Evolutionary conservation across 2,888 invertebrate species (phyloP).

Genomic region (Boloria euphrosyne): DNA sequence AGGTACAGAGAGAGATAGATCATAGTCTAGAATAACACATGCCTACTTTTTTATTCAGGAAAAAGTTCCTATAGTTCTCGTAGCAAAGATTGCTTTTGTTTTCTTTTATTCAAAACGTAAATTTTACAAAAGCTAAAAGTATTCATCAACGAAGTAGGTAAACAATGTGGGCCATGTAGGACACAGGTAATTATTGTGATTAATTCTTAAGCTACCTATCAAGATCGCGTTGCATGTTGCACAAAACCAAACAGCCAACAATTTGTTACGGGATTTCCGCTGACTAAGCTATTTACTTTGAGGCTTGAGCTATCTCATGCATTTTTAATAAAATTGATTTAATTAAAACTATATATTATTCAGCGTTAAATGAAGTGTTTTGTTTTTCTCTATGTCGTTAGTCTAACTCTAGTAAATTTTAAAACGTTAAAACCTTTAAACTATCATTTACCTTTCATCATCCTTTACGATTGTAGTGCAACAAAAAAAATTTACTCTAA

Average conservation of each 20-base stretch:
- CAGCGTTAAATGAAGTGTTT: no score
- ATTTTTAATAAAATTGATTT: not conserved
- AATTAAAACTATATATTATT: no score
- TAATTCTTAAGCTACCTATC: constrained; percentile 18
- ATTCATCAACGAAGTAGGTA: not conserved
- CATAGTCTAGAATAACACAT: no score
- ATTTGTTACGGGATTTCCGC: constrained; percentile 26
- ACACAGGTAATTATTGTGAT: constrained; percentile 18
- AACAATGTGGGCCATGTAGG: constrained; percentile 5
- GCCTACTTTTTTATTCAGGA: no score
- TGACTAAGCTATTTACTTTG: constrained; percentile 26
- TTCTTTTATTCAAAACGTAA: no score
- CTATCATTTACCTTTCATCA: no score
- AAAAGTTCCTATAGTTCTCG: no score
- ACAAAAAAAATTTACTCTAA: not conserved
- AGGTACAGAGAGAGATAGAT: no score
- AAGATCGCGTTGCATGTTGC: constrained; percentile 36
- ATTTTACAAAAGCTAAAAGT: not conserved
- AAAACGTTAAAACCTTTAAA: not conserved
- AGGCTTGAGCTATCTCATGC: not conserved
- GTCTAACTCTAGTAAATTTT: no score
- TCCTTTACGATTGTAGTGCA: not conserved
- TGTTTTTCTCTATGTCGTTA: no score
- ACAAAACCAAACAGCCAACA: constrained; percentile 50
- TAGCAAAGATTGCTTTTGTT: no score